Percentiles rank a stretch among this genome's conserved stretches.
Conservation (phyloP, 1,140 invertebrate genomes). For the Diuraphis noxia region DNA sequence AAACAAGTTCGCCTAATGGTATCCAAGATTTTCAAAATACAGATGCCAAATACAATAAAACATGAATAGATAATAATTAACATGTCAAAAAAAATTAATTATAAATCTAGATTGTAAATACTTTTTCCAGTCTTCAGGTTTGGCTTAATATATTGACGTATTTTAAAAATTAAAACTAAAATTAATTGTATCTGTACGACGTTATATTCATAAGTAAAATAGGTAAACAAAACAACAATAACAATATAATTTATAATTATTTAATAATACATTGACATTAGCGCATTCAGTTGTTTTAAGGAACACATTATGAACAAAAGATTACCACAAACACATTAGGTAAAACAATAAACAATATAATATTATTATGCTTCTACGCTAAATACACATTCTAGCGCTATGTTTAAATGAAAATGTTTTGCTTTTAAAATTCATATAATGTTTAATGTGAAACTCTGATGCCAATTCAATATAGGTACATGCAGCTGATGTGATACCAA, state of each 20-base stretch:
- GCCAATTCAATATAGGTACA: too few relatives aligned
- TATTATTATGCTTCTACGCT: neutral
- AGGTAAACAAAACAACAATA: neutral
- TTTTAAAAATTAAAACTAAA: neutral
- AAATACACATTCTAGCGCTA: neutral
- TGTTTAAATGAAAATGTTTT: neutral
- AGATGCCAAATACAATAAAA: neutral
- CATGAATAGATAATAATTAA: neutral
- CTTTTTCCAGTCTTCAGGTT: neutral
- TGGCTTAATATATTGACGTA: neutral
- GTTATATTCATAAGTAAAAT: too few relatives aligned
- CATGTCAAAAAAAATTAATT: neutral
- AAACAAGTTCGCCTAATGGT: neutral
- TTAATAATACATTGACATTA: neutral
- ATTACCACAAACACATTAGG: neutral
- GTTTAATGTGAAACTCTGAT: neutral
- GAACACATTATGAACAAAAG: neutral
- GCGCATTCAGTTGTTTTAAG: neutral
- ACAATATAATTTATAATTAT: neutral
- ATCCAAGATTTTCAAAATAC: neutral
- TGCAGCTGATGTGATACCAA: neutral
- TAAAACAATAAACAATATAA: neutral
- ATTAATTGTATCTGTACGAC: neutral
- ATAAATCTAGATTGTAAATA: neutral
- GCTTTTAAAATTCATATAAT: neutral